These are phyloP conservation scores for Pocillopora verrucosa DNA, from an alignment of 64 coral and sea anemone genomes.

Conservation along the genomic window DNA sequence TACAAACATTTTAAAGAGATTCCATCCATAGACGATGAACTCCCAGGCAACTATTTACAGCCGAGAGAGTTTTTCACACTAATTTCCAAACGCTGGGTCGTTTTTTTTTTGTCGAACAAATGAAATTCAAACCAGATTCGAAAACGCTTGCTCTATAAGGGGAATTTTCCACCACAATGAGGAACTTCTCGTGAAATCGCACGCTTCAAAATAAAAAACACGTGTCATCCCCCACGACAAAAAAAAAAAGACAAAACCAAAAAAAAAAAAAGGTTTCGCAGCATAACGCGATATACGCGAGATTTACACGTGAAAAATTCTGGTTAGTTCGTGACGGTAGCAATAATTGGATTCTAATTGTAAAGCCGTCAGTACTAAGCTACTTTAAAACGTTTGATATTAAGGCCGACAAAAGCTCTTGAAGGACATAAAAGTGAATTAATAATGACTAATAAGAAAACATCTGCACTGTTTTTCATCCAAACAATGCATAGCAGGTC, in stretches of 20 bases:
- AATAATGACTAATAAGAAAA: neutral
- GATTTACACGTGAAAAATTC: neutral
- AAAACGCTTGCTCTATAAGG: neutral
- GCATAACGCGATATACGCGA: too few relatives aligned
- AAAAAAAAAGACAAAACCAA: too few relatives aligned
- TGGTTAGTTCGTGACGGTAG: neutral
- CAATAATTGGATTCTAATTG: slow-evolving; percentile 16
- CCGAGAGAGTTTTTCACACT: neutral
- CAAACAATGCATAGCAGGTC: slow-evolving; percentile 43
- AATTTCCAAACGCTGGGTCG: neutral
- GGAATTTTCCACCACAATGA: too few relatives aligned
- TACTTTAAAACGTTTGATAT: slow-evolving; percentile 3
- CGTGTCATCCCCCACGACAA: too few relatives aligned
- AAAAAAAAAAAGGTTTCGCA: too few relatives aligned
- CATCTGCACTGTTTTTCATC: slow-evolving; percentile 29
- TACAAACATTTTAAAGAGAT: neutral
- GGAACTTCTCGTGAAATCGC: too few relatives aligned
- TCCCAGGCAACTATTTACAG: neutral
- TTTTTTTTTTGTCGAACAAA: slow-evolving; percentile 5
- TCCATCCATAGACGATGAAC: neutral
- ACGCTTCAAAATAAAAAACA: too few relatives aligned
- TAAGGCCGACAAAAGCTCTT: neutral
- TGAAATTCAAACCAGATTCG: neutral
- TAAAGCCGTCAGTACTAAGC: neutral
- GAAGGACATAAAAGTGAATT: slow-evolving; percentile 6